Percentiles rank a stretch among this genome's conserved stretches.
Evolutionary conservation across 1,140 invertebrate species (phyloP).

Genomic region (Drosophila pseudoobscura): DNA sequence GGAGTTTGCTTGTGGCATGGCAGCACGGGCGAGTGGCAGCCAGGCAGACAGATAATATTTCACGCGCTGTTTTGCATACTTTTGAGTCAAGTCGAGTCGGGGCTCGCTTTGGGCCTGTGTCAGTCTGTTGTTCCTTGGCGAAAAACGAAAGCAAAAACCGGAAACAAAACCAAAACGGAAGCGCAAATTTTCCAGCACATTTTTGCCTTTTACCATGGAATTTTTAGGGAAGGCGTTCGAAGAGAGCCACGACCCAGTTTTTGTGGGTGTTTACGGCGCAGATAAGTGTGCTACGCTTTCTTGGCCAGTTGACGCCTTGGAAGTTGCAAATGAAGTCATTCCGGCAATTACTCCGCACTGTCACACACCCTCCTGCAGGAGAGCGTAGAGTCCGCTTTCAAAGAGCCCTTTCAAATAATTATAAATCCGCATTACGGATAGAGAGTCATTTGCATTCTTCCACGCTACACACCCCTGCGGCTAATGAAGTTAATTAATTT

Average conservation of each 20-base stretch:
- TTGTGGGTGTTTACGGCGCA: conserved; percentile 32
- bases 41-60: conserved; percentile 79
- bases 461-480: conserved; percentile 5
- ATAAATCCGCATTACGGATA: conserved; percentile 18
- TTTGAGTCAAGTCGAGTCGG: conserved; percentile 28
- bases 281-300: conserved; percentile 28
- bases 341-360: conserved; percentile 21
- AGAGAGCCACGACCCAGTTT: conserved; percentile 37
- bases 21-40: not conserved
- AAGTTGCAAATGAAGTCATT: conserved; percentile 50
- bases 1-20: no score
- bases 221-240: not conserved
- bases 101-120: conserved; percentile 13
- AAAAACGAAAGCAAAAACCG: conserved; percentile 71
- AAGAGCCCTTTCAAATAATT: conserved; percentile 26
- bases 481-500: conserved; percentile 48
- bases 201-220: conserved; percentile 47
- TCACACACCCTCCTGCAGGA: conserved; percentile 43
- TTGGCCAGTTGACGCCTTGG: conserved; percentile 30
- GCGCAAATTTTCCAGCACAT: conserved; percentile 82
- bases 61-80: conserved; percentile 77
- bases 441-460: conserved; percentile 42
- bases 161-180: conserved; percentile 82
- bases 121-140: conserved; percentile 18
- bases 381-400: conserved; percentile 4